A percentile compares a stretch with the other conserved stretches of the same genome.
Conservation (phyloP, 2,888 invertebrate species). For the Temnothorax unifasciatus region DNA sequence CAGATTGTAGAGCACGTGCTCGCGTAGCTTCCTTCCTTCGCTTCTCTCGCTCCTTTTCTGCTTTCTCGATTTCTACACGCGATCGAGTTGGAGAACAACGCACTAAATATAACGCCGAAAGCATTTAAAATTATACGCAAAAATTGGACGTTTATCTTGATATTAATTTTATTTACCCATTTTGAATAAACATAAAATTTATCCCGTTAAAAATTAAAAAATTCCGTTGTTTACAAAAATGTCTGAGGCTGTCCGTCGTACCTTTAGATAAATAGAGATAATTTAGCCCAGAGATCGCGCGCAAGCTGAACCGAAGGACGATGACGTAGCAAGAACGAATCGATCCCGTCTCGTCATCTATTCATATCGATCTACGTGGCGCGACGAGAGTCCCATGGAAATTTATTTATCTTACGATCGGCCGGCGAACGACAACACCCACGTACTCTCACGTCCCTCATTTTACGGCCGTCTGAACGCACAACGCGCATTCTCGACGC, state of each 20-base stretch:
- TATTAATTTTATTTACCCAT: neutral
- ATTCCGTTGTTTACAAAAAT: slow-evolving; percentile 12
- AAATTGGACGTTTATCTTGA: neutral
- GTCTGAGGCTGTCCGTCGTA: slow-evolving; percentile 11
- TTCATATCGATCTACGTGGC: slow-evolving; percentile 57
- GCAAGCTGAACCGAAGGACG: slow-evolving; percentile 71
- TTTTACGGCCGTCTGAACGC: slow-evolving; percentile 30
- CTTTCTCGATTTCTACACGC: slow-evolving; percentile 32
- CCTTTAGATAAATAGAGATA: slow-evolving; percentile 65
- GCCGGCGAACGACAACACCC: slow-evolving; percentile 50
- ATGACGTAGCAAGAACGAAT: slow-evolving; percentile 68
- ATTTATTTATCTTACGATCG: slow-evolving; percentile 58
- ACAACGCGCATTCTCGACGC: slow-evolving; percentile 11
- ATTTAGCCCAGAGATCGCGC: slow-evolving; percentile 72
- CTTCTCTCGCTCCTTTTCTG: slow-evolving; percentile 4
- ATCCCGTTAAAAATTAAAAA: neutral
- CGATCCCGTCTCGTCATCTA: slow-evolving; percentile 64
- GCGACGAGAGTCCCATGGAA: slow-evolving; percentile 48
- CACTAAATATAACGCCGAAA: slow-evolving; percentile 17
- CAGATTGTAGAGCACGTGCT: slow-evolving; percentile 58
- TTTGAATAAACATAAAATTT: neutral
- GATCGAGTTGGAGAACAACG: slow-evolving; percentile 62
- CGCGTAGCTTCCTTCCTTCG: slow-evolving; percentile 34
- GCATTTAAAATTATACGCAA: neutral
- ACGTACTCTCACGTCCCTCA: slow-evolving; percentile 47